A percentile compares a stretch with the other conserved stretches of the same genome.
phyloP scores from a whole-genome alignment of 1,140 invertebrate species.

The Drosophila sechellia region DNA sequence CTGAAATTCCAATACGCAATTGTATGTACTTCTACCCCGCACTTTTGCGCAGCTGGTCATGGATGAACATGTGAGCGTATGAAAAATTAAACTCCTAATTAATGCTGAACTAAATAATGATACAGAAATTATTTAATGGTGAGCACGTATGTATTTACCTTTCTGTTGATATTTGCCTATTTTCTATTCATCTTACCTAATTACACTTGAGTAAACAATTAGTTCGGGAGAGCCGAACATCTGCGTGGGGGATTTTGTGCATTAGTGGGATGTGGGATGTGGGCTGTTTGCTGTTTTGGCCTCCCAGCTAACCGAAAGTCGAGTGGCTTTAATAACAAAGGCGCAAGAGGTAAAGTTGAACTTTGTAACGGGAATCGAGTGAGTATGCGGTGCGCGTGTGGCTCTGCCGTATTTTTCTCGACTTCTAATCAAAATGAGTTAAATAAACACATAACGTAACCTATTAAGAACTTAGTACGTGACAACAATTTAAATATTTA shows the following conservation, averaged over 20 bases:
- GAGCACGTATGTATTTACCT: constrained; percentile 20
- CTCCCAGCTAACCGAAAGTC: background rate
- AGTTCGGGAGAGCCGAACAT: constrained; percentile 33
- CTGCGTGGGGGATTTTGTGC: constrained; percentile 34
- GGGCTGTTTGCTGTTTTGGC: constrained; percentile 2
- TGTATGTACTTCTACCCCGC: background rate
- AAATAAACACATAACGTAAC: constrained; percentile 84
- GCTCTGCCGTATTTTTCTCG: constrained; percentile 65
- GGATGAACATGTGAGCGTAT: background rate
- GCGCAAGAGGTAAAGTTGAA: constrained; percentile 42
- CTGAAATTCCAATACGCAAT: constrained; percentile 23
- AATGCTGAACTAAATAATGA: constrained; percentile 18
- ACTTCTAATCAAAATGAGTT: constrained; percentile 80
- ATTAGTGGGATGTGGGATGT: background rate
- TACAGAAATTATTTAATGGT: constrained; percentile 41
- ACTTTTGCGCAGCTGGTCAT: constrained; percentile 26
- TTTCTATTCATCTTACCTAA: constrained; percentile 45
- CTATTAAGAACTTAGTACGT: constrained; percentile 84
- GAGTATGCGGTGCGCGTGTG: constrained; percentile 8
- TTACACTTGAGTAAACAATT: constrained; percentile 62
- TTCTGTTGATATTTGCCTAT: constrained; percentile 21
- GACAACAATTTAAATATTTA: constrained; percentile 83
- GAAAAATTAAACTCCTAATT: constrained; percentile 3
- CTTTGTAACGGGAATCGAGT: constrained; percentile 45
- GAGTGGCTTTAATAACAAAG: constrained; percentile 2